phyloP scores from a whole-genome alignment of 1,140 invertebrate species.

The Popillia japonica region DNA sequence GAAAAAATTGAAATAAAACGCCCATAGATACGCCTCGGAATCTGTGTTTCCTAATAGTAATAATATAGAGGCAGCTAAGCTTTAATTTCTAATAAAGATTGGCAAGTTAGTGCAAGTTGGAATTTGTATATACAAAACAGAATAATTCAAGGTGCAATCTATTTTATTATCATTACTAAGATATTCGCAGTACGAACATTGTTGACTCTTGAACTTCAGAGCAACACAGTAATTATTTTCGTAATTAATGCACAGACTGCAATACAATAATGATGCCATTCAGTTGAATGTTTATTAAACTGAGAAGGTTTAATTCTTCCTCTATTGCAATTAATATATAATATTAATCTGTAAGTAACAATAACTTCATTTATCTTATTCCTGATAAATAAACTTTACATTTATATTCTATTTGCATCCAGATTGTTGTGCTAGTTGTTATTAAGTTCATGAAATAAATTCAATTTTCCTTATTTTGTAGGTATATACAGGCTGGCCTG shows the following conservation, averaged over 20 bases:
- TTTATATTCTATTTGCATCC: too few relatives aligned
- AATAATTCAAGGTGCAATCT: conserved; percentile 30
- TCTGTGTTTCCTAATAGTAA: too few relatives aligned
- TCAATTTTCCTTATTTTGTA: too few relatives aligned
- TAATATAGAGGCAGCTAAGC: too few relatives aligned
- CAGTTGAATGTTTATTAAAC: not conserved
- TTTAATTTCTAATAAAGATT: too few relatives aligned
- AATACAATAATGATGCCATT: not conserved
- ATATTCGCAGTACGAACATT: not conserved
- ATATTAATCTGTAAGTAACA: not conserved
- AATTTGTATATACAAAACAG: not conserved
- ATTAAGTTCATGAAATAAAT: too few relatives aligned
- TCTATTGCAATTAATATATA: conserved; percentile 4
- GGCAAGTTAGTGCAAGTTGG: too few relatives aligned
- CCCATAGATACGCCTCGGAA: too few relatives aligned
- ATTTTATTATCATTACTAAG: conserved; percentile 17
- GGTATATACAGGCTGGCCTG: too few relatives aligned
- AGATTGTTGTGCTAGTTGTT: too few relatives aligned
- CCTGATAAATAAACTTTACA: too few relatives aligned
- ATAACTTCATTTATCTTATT: conserved; percentile 9
- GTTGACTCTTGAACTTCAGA: conserved; percentile 18
- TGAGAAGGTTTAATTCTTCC: not conserved
- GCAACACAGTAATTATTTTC: conserved; percentile 18
- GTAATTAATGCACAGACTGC: conserved; percentile 11
- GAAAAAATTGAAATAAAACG: too few relatives aligned